Evolutionary conservation across 2,797 vertebrate genomes (phyloP).

Genomic region (Tiaroga cobitis): DNA sequence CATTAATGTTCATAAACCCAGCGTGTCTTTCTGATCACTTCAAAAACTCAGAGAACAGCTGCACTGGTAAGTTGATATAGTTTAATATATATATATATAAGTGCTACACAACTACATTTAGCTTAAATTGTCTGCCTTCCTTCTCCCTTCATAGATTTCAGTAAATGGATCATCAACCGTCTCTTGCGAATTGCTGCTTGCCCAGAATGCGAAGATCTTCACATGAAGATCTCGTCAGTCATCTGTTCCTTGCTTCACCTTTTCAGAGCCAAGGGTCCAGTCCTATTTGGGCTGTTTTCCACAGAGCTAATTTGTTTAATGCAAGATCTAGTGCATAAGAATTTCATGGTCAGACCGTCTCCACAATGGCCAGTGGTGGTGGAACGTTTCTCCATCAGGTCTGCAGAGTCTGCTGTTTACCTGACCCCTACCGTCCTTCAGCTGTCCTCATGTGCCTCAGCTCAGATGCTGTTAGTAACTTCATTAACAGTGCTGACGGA

Average conservation of each 20-base stretch:
- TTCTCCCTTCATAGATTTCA: slow-evolving; percentile 84
- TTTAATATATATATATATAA: background rate
- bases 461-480: slow-evolving; percentile 82
- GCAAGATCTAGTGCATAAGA: slow-evolving; percentile 81
- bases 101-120: background rate
- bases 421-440: slow-evolving; percentile 83
- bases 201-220: slow-evolving; percentile 86
- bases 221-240: slow-evolving; percentile 83
- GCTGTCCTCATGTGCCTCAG: slow-evolving; percentile 76
- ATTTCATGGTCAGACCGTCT: slow-evolving; percentile 59
- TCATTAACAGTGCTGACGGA: slow-evolving; percentile 80
- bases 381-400: slow-evolving; percentile 75
- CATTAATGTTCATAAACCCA: slow-evolving; percentile 92
- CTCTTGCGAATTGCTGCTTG: slow-evolving; percentile 89
- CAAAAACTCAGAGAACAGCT: slow-evolving; percentile 79
- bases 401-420: slow-evolving; percentile 71
- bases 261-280: slow-evolving; percentile 83
- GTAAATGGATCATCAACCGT: slow-evolving; percentile 90
- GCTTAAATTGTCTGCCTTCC: slow-evolving; percentile 7
- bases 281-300: slow-evolving; percentile 83
- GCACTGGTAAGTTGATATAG: slow-evolving; percentile 77
- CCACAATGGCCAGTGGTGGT: slow-evolving; percentile 84
- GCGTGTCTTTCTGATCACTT: slow-evolving; percentile 79
- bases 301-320: slow-evolving; percentile 84
- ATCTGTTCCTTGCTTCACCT: slow-evolving; percentile 90